Percentiles rank a stretch among this genome's conserved stretches.
phyloP scores from a whole-genome alignment of 92 coral and sea anemone genomes.

The Epizoanthus fatuus region DNA sequence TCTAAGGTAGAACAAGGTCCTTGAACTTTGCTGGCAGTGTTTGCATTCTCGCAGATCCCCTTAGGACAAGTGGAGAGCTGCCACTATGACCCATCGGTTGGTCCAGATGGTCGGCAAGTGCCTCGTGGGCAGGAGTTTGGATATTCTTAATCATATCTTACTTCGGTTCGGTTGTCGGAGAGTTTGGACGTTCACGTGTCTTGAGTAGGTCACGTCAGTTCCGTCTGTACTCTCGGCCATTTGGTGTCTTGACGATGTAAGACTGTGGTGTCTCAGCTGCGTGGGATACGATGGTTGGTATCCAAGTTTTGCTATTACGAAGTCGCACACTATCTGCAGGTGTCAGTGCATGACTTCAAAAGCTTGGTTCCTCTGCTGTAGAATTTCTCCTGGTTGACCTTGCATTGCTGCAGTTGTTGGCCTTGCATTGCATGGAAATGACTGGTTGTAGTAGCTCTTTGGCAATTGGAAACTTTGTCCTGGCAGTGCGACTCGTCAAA shows the following conservation, averaged over 20 bases:
- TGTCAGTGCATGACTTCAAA: conserved; percentile 30
- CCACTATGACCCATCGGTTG: not conserved
- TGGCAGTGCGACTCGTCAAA: conserved; percentile 26
- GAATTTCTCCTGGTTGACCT: conserved; percentile 17
- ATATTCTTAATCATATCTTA: not conserved
- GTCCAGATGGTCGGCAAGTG: not conserved
- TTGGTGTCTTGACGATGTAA: conserved; percentile 52
- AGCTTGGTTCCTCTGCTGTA: conserved; percentile 18
- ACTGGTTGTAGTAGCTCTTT: conserved; percentile 16
- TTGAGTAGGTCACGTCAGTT: conserved; percentile 41
- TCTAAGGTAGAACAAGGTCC: no score
- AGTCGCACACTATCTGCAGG: conserved; percentile 56
- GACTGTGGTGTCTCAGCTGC: conserved; percentile 35
- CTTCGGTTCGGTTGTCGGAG: not conserved
- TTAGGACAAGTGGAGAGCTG: not conserved
- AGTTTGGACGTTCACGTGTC: not conserved
- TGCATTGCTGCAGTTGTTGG: not conserved
- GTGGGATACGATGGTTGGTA: conserved; percentile 46
- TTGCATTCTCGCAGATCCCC: no score
- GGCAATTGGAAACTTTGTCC: conserved; percentile 26
- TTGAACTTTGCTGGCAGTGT: no score
- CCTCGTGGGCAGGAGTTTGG: not conserved
- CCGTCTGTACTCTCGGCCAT: conserved; percentile 46
- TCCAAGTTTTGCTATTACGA: conserved; percentile 61
- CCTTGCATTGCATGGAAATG: not conserved